These are phyloP conservation scores for Heteromormyrus szaboi DNA, from an alignment of 2,797 vertebrate genomes.

Conservation along the genomic window DNA sequence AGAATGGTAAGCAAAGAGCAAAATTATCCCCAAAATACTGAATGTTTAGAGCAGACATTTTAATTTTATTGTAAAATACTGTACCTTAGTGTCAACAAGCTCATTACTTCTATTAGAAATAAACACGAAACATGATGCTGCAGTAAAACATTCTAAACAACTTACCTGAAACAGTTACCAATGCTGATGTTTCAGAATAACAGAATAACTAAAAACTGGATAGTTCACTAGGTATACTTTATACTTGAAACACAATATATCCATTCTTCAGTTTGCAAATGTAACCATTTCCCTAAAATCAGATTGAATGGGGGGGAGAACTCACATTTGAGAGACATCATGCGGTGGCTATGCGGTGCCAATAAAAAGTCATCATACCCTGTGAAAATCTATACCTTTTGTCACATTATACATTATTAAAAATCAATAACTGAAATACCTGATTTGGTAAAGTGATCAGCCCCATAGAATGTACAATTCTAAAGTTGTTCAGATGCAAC, in stretches of 20 bases:
- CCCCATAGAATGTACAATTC: not conserved
- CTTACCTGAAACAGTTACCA: not conserved
- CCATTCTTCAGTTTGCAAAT: not conserved
- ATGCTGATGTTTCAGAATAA: not conserved
- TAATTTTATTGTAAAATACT: not conserved
- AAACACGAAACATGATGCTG: not conserved
- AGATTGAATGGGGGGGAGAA: not conserved
- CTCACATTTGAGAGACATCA: not conserved
- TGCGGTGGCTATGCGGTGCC: too few species aligned
- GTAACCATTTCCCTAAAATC: not conserved
- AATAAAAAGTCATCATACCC: too few species aligned
- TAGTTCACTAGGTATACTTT: not conserved
- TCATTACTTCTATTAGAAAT: not conserved
- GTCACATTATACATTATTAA: too few species aligned
- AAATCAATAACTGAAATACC: too few species aligned
- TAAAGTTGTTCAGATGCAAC: not conserved
- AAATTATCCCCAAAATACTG: not conserved
- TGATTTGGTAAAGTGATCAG: not conserved
- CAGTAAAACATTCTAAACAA: not conserved
- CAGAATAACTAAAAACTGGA: not conserved
- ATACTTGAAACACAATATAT: not conserved
- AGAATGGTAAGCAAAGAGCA: not conserved
- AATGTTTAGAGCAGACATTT: not conserved
- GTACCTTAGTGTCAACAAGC: not conserved
- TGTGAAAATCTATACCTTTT: too few species aligned